A percentile compares a stretch with the other conserved stretches of the same genome.
Conservation (phyloP, 2,888 invertebrate genomes). For the Spodoptera picta region DNA sequence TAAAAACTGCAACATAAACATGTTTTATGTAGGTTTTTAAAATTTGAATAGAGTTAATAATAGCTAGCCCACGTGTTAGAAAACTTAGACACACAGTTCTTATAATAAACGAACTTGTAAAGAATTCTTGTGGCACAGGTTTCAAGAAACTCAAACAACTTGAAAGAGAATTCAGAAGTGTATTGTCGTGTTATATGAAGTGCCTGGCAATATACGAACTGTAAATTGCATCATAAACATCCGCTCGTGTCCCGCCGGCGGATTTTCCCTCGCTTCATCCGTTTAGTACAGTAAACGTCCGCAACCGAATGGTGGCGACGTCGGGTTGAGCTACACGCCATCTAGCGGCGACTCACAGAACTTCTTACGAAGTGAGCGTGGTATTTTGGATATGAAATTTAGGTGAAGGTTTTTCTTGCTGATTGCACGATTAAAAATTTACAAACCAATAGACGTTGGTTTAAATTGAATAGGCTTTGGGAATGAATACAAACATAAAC, state of each 20-base stretch:
- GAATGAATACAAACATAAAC: background rate
- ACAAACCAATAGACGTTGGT: accelerated
- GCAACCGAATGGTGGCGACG: slow-evolving; percentile 57
- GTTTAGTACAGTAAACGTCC: slow-evolving; percentile 62
- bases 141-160: slow-evolving; percentile 64
- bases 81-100: slow-evolving; percentile 17
- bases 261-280: slow-evolving; percentile 62
- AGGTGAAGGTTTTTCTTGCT: background rate
- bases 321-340: slow-evolving; percentile 67
- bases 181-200: slow-evolving; percentile 82
- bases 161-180: slow-evolving; percentile 73
- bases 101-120: slow-evolving; percentile 29
- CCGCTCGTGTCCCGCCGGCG: slow-evolving; percentile 66
- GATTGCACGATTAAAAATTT: slow-evolving; percentile 3
- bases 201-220: slow-evolving; percentile 82
- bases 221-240: slow-evolving; percentile 86
- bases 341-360: slow-evolving; percentile 71
- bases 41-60: slow-evolving; percentile 2
- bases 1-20: too few species aligned
- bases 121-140: slow-evolving; percentile 53
- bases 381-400: background rate
- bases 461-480: background rate
- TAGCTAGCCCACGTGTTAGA: slow-evolving; percentile 11
- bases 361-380: slow-evolving; percentile 58
- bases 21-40: too few species aligned